Conservation (phyloP, 2,888 invertebrate genomes). For the Ormyrus rosae region DNA sequence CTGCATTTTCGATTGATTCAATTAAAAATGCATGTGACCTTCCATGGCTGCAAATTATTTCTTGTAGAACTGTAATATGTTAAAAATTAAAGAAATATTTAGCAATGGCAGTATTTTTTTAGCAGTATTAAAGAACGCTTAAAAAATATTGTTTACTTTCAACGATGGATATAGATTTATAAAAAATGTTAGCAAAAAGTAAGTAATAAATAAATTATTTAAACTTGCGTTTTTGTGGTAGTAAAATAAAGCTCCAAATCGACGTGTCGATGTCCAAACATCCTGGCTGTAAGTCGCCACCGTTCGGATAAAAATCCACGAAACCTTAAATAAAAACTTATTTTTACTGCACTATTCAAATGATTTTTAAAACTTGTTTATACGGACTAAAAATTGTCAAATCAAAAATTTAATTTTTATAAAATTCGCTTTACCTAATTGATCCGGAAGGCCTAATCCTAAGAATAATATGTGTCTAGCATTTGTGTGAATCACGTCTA, state of each 20-base stretch:
- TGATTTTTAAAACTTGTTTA: no score
- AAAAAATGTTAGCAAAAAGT: background rate
- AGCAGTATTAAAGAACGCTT: no score
- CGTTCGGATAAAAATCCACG: constrained; percentile 84
- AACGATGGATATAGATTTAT: background rate
- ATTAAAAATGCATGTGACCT: constrained; percentile 80
- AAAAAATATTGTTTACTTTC: background rate
- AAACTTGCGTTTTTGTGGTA: constrained; percentile 49
- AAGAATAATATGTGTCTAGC: constrained; percentile 77
- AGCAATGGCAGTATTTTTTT: no score
- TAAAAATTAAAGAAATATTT: background rate
- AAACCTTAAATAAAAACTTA: constrained; percentile 74
- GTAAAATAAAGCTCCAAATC: constrained; percentile 67
- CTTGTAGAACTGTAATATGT: constrained; percentile 74
- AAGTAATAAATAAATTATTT: constrained; percentile 62
- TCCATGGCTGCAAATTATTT: constrained; percentile 81
- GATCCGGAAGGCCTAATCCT: constrained; percentile 80
- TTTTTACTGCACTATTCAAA: no score
- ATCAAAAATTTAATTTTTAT: background rate
- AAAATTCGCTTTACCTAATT: constrained; percentile 75
- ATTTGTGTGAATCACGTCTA: constrained; percentile 82
- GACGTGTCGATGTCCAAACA: constrained; percentile 72
- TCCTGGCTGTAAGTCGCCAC: constrained; percentile 82
- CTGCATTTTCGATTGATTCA: constrained; percentile 76
- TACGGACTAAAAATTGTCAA: background rate